A percentile compares a stretch with the other conserved stretches of the same genome.
phyloP scores from a whole-genome alignment of 2,888 invertebrate genomes.

The Pinctada fucata region DNA sequence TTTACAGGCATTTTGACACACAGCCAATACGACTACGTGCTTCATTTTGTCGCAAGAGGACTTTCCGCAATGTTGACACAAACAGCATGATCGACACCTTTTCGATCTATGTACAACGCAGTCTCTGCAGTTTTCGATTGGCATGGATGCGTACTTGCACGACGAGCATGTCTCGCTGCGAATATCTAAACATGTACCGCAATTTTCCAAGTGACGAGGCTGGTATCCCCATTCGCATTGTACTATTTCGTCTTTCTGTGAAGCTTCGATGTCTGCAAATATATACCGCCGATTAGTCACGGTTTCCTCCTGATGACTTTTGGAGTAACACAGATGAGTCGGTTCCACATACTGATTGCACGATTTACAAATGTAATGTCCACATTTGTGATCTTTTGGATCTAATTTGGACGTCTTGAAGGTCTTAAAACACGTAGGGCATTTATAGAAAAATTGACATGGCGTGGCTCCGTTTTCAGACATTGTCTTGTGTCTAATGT shows the following conservation, averaged over 20 bases:
- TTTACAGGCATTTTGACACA: slow-evolving; percentile 13
- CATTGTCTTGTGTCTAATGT: too few species aligned
- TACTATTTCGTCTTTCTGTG: slow-evolving; percentile 6
- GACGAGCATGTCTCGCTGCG: too few species aligned
- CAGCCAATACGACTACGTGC: background rate
- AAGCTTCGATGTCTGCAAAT: slow-evolving; percentile 10
- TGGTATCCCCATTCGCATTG: slow-evolving; percentile 7
- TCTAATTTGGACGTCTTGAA: background rate
- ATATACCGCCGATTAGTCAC: background rate
- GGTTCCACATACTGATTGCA: background rate
- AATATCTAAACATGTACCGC: too few species aligned
- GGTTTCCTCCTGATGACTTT: background rate
- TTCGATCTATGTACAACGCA: too few species aligned
- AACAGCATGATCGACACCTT: too few species aligned
- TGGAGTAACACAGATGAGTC: slow-evolving; percentile 11
- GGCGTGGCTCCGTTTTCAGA: too few species aligned
- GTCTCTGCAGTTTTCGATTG: too few species aligned
- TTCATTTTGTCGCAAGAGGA: background rate
- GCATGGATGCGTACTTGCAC: too few species aligned
- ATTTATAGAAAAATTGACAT: too few species aligned
- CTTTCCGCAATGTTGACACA: background rate
- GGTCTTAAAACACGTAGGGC: too few species aligned
- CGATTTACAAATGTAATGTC: background rate
- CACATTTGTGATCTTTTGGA: background rate
- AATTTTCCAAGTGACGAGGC: background rate